Evolutionary conservation across 2,888 invertebrate species (phyloP).

Genomic region (Hydrotaea cyrtoneurina): DNA sequence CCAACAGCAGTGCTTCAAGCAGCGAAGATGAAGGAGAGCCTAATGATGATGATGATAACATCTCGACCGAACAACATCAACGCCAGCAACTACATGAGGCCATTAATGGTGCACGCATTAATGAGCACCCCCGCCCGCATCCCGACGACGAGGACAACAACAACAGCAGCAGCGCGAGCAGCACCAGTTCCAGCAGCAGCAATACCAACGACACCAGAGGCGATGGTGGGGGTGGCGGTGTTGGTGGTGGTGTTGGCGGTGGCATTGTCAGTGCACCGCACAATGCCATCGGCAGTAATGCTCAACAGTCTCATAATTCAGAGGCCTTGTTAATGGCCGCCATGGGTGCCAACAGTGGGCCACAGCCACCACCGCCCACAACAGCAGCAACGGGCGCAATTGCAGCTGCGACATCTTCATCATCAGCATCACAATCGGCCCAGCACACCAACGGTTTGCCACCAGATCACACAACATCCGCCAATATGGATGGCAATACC

Average conservation of each 20-base stretch:
- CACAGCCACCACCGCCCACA: conserved; percentile 28
- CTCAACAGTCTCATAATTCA: conserved; percentile 64
- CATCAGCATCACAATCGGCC: conserved; percentile 5
- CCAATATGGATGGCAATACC: conserved; percentile 51
- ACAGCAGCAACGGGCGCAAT: conserved; percentile 25
- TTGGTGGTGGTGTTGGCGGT: conserved; percentile 46
- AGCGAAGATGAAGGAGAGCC: conserved; percentile 70
- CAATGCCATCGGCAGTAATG: conserved; percentile 55
- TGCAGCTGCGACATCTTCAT: conserved; percentile 7
- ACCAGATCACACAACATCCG: conserved; percentile 48
- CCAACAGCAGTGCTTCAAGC: conserved; percentile 68
- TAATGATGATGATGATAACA: conserved; percentile 49
- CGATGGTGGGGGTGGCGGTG: conserved; percentile 61
- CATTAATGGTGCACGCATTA: conserved; percentile 61
- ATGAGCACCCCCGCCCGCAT: conserved; percentile 39
- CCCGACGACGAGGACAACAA: conserved; percentile 60
- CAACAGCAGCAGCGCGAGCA: conserved; percentile 65
- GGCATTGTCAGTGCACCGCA: conserved; percentile 44
- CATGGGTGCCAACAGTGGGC: conserved; percentile 56
- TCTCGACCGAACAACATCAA: conserved; percentile 55
- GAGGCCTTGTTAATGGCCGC: conserved; percentile 67
- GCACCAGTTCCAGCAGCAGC: conserved; percentile 58
- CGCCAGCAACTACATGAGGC: conserved; percentile 52
- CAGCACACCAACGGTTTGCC: conserved; percentile 52
- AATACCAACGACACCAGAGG: conserved; percentile 54